phyloP scores from a whole-genome alignment of 2,888 invertebrate genomes.

The Platycnemis pennipes region DNA sequence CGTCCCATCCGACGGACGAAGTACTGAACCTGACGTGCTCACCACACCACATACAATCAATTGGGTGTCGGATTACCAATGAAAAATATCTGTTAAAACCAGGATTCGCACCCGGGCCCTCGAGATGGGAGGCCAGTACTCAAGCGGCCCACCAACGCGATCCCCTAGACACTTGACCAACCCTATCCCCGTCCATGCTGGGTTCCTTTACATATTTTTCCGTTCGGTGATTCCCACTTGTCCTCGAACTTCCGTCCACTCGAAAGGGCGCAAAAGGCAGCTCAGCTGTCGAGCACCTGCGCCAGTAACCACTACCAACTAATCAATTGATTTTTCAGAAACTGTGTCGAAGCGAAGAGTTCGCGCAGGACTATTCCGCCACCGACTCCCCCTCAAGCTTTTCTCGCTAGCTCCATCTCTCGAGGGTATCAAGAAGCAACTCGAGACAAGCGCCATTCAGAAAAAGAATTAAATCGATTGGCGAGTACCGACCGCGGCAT shows the following conservation, averaged over 20 bases:
- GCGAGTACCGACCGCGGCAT: not conserved
- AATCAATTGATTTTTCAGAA: slow-evolving; percentile 21
- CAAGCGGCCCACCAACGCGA: no score
- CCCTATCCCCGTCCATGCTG: no score
- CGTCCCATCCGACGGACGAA: no score
- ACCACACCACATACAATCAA: no score
- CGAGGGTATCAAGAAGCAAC: not conserved
- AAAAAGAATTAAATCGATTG: not conserved
- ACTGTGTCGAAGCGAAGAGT: not conserved
- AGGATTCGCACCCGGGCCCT: no score
- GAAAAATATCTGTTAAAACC: no score
- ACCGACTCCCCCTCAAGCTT: not conserved
- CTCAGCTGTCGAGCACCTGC: not conserved
- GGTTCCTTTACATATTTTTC: not conserved
- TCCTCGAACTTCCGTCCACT: not conserved
- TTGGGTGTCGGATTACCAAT: no score
- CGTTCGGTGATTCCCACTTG: not conserved
- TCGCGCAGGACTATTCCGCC: not conserved
- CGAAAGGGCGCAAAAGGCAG: not conserved
- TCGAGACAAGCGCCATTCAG: not conserved
- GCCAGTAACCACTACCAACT: not conserved
- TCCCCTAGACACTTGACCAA: no score
- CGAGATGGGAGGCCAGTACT: no score
- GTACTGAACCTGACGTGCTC: no score
- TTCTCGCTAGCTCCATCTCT: slow-evolving; percentile 18